These are phyloP conservation scores for Procambarus virginalis DNA, from an alignment of 1,140 invertebrate genomes.

Conservation along the genomic window DNA sequence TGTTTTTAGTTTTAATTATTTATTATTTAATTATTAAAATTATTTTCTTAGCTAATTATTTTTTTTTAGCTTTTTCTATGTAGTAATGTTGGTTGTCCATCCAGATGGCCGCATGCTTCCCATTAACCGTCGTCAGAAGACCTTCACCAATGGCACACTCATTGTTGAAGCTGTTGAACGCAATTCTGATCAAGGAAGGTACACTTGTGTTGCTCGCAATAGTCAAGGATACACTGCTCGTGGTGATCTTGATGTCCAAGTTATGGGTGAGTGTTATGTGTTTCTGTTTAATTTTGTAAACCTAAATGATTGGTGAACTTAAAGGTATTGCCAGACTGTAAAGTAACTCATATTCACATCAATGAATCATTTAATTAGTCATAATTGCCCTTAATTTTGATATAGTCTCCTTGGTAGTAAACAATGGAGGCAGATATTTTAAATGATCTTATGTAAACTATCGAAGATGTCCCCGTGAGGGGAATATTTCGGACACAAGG, in stretches of 20 bases:
- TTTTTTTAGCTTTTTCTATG: constrained; percentile 6
- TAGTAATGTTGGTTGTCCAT: neutral
- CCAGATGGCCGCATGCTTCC: constrained; percentile 84
- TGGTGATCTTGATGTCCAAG: constrained; percentile 91
- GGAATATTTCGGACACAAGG: no score
- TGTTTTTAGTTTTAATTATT: no score
- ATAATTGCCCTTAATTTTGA: neutral
- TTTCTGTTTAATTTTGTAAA: neutral
- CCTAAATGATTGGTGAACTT: neutral
- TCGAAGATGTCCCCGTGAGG: no score
- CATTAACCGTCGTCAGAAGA: constrained; percentile 95
- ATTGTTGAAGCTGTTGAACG: constrained; percentile 95
- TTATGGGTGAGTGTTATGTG: constrained; percentile 87
- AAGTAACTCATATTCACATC: neutral
- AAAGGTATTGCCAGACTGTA: neutral
- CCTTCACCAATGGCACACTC: constrained; percentile 93
- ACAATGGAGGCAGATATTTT: no score
- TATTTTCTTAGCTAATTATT: neutral
- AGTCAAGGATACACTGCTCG: constrained; percentile 90
- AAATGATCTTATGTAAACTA: no score
- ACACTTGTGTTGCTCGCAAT: constrained; percentile 94
- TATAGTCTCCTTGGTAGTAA: no score
- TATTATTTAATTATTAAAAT: neutral
- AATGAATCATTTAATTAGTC: neutral
- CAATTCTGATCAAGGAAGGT: constrained; percentile 92